These are phyloP conservation scores for Zaprionus tsacasi DNA, from an alignment of 1,140 invertebrate genomes.

Conservation along the genomic window DNA sequence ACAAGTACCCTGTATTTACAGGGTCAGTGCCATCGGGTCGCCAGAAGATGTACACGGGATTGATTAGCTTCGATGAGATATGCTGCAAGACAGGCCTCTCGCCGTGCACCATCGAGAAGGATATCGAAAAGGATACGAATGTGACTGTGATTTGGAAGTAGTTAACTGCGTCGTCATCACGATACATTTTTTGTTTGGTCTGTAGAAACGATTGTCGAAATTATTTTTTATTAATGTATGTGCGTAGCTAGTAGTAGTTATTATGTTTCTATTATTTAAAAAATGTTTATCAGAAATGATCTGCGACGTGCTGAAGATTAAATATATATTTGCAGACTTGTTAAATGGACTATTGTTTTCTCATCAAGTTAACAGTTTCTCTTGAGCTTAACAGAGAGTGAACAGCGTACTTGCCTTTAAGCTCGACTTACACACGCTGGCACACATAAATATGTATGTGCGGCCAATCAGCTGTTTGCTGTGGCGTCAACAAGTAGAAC, in stretches of 20 bases:
- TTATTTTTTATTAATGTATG: constrained; percentile 9
- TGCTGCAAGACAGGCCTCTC: constrained; percentile 94
- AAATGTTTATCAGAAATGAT: constrained; percentile 16
- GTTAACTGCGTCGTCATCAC: constrained; percentile 24
- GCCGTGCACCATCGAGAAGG: constrained; percentile 92
- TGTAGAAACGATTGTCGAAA: not conserved
- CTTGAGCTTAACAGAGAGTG: constrained; percentile 8
- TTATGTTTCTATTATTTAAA: constrained; percentile 36
- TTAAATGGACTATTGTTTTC: constrained; percentile 6
- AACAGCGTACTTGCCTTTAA: constrained; percentile 12
- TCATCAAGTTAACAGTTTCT: constrained; percentile 4
- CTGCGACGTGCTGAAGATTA: constrained; percentile 20
- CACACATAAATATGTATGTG: not conserved
- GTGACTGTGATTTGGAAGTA: constrained; percentile 94
- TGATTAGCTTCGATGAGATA: constrained; percentile 94
- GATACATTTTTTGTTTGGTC: constrained; percentile 14
- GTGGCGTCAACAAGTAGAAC: constrained; percentile 10
- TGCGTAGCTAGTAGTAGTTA: constrained; percentile 25
- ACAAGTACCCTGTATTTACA: constrained; percentile 88
- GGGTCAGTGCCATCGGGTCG: constrained; percentile 84
- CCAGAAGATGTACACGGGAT: constrained; percentile 91
- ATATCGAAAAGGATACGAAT: constrained; percentile 93
- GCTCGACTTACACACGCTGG: not conserved
- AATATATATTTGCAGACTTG: constrained; percentile 26
- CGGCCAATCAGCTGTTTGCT: constrained; percentile 26